Percentiles rank a stretch among this genome's conserved stretches.
These are phyloP conservation scores for Mercenaria mercenaria DNA, from an alignment of 1,140 invertebrate genomes.

Conservation along the genomic window DNA sequence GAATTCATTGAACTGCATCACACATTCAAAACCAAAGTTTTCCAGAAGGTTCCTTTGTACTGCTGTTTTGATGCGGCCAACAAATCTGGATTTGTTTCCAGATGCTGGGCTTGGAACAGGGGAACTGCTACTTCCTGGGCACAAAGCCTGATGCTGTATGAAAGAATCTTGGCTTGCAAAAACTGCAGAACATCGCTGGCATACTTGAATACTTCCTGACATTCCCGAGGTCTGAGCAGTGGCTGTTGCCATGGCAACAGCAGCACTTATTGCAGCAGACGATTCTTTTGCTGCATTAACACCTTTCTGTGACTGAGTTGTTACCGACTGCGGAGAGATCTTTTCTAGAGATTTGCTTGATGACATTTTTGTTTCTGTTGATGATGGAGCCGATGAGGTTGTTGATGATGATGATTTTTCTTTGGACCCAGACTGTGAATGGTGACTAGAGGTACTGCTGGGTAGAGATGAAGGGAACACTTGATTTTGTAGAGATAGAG, in stretches of 20 bases:
- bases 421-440: slow-evolving; percentile 52
- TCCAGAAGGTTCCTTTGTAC: slow-evolving; percentile 96
- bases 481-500: slow-evolving; percentile 58
- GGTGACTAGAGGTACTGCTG: slow-evolving; percentile 45
- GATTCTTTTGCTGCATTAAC: not conserved
- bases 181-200: slow-evolving; percentile 92
- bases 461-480: slow-evolving; percentile 45
- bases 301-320: not conserved
- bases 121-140: slow-evolving; percentile 64
- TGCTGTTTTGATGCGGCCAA: slow-evolving; percentile 87
- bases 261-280: not conserved
- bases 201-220: slow-evolving; percentile 86
- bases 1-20: slow-evolving; percentile 98
- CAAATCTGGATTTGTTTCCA: slow-evolving; percentile 88
- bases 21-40: slow-evolving; percentile 97
- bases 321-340: slow-evolving; percentile 36
- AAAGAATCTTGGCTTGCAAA: slow-evolving; percentile 93
- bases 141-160: slow-evolving; percentile 91
- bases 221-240: slow-evolving; percentile 45
- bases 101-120: slow-evolving; percentile 58
- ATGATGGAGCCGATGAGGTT: slow-evolving; percentile 14
- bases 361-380: not conserved
- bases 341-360: slow-evolving; percentile 55
- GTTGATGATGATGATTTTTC: slow-evolving; percentile 40
- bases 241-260: slow-evolving; percentile 31